These are phyloP conservation scores for Dicranocentrus wangi DNA, from an alignment of 2,888 invertebrate species.

Conservation along the genomic window DNA sequence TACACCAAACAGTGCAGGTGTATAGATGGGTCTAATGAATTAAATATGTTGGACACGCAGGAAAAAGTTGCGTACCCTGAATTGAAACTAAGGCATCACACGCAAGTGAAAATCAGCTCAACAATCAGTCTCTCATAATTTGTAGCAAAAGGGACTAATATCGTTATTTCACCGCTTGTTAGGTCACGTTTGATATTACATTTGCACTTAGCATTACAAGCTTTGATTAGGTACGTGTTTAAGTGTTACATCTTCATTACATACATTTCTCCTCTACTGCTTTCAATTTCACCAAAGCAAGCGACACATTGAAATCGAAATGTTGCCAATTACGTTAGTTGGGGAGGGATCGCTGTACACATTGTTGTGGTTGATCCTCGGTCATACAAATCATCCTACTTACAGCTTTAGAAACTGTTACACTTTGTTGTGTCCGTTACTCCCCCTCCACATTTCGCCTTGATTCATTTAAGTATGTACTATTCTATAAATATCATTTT, in stretches of 20 bases:
- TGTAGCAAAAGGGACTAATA: too few species aligned
- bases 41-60: neutral
- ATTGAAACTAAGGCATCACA: neutral
- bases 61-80: neutral
- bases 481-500: too few species aligned
- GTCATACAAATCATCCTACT: neutral
- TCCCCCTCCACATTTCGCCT: too few species aligned
- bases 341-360: too few species aligned
- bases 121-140: too few species aligned
- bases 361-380: neutral
- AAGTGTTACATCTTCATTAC: constrained; percentile 2
- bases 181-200: neutral
- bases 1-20: too few species aligned
- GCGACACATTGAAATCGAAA: neutral
- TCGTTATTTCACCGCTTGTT: too few species aligned
- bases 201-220: too few species aligned
- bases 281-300: neutral
- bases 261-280: neutral
- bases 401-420: neutral
- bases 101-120: neutral
- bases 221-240: too few species aligned
- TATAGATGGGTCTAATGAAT: neutral
- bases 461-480: too few species aligned
- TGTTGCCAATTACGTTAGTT: neutral
- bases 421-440: too few species aligned